Evolutionary conservation across 2,797 vertebrate species (phyloP), one percentile per base, ranked within the genome.

Genomic region (Falco cherrug): DNA sequence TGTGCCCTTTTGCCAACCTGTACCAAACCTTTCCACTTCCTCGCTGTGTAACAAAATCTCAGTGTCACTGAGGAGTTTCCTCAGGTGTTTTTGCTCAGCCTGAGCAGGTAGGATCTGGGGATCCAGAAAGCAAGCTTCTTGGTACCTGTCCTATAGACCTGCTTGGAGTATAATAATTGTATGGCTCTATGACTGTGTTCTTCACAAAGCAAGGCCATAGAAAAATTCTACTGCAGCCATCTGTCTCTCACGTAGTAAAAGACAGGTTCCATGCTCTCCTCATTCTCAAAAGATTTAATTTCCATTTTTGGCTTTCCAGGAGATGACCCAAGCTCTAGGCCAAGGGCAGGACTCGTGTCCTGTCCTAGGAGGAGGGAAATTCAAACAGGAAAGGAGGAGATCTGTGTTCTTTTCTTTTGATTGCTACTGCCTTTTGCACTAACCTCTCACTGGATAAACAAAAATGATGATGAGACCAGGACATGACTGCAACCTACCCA

Each of bases 11-110:
- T 82, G 10, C 14, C 22, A 50, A 8, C 3, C 16, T n/a, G 15
- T 43, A 35, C 15, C 13, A 69, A 79, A 54, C 0, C 11, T 63
- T 93, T 71, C 33, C 0, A 1, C 10, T 67, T 86, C 7, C 10
- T 84, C 3, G 4, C 14, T 35, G 29, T 0, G 0, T 54, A 63
- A 37, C 16, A 28, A 35, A 45, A 41, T 28, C n/a, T 69, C 17
- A n/a, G 1, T 56, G 88, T 73, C 45, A 37, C 10, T 15, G 17
- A 48, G 47, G 37, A 37, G 5, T 54, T 84, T 68, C 7, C 29
- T 78, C 41, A 18, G 10, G 16, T 29, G 33, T 11, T 68, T 90
- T 56, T 70, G 22, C 39, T 81, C 33, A 51, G 26, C 18, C 29
- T 54, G 45, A 51, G 31, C 17, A 29, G 14, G 4, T 13, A 18